phyloP scores from a whole-genome alignment of 2,888 invertebrate genomes.

The Mamestra brassicae region DNA sequence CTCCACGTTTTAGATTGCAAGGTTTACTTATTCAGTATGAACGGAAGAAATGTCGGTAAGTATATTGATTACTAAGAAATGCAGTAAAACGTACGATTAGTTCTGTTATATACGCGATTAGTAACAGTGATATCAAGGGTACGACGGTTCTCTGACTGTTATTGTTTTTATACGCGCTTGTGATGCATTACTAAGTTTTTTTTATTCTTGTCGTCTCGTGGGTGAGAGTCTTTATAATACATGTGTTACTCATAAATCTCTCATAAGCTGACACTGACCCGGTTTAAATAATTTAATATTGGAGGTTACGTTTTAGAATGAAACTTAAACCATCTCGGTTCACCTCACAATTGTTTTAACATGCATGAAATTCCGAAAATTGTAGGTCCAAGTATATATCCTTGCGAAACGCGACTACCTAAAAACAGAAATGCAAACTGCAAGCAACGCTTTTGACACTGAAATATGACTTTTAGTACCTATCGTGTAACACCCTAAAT shows the following conservation, averaged over 20 bases:
- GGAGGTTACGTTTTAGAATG: background rate
- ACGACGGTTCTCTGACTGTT: background rate
- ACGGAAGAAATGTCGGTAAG: background rate
- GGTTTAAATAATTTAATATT: background rate
- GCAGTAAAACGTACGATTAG: slow-evolving; percentile 40
- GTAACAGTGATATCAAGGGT: slow-evolving; percentile 40
- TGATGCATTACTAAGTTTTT: background rate
- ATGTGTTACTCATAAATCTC: background rate
- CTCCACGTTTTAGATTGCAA: slow-evolving; percentile 23
- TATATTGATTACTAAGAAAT: slow-evolving; percentile 34
- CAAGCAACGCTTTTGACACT: background rate
- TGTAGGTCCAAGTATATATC: background rate
- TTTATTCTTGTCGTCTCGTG: background rate
- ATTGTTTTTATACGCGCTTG: background rate
- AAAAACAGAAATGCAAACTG: background rate
- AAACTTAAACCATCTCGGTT: background rate
- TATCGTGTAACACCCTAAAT: slow-evolving; percentile 15
- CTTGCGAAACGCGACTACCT: slow-evolving; percentile 1
- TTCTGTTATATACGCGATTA: slow-evolving; percentile 46
- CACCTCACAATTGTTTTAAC: too few relatives aligned
- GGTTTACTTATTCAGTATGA: background rate
- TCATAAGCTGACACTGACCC: background rate
- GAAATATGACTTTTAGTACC: slow-evolving; percentile 10
- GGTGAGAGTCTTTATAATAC: too few relatives aligned
- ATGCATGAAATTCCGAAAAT: background rate